A percentile compares a stretch with the other conserved stretches of the same genome.
These are phyloP conservation scores for Stegodyphus dumicola DNA, from an alignment of 1,140 invertebrate genomes.

Conservation along the genomic window DNA sequence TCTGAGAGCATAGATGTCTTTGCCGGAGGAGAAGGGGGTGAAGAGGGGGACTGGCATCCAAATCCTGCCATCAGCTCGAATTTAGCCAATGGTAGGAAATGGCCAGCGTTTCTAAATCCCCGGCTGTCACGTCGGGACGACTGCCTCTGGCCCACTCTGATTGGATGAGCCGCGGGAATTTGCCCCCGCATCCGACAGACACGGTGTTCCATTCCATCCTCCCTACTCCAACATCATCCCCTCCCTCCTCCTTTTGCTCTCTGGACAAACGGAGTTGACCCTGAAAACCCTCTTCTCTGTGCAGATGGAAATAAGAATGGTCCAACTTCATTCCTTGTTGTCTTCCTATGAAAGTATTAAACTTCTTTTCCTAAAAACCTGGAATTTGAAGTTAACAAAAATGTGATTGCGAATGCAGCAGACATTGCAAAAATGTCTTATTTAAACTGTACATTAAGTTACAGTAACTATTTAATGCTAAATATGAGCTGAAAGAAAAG, in stretches of 20 bases:
- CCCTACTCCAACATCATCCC: neutral
- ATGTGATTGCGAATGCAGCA: too few species aligned
- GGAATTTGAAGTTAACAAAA: too few species aligned
- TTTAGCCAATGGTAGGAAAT: constrained; percentile 57
- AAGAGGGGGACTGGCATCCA: constrained; percentile 24
- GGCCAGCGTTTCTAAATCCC: constrained; percentile 52
- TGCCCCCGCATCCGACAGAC: constrained; percentile 46
- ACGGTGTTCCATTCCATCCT: constrained; percentile 39
- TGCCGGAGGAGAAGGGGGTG: neutral
- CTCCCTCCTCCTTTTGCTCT: neutral
- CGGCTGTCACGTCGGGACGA: constrained; percentile 55
- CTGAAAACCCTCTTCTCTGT: constrained; percentile 27
- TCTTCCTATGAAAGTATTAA: neutral
- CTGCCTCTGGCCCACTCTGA: constrained; percentile 46
- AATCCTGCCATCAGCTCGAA: constrained; percentile 60
- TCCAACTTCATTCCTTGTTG: neutral
- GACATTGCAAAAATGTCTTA: too few species aligned
- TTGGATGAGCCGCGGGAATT: constrained; percentile 58
- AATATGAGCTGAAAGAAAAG: too few species aligned
- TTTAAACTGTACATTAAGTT: too few species aligned
- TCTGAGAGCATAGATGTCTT: too few species aligned
- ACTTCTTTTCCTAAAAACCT: too few species aligned
- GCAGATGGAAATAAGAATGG: neutral
- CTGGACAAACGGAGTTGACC: constrained; percentile 38
- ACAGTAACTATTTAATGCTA: too few species aligned